These are phyloP conservation scores for Lepidochitona cinerea DNA, from an alignment of 2,888 invertebrate species.

Conservation along the genomic window DNA sequence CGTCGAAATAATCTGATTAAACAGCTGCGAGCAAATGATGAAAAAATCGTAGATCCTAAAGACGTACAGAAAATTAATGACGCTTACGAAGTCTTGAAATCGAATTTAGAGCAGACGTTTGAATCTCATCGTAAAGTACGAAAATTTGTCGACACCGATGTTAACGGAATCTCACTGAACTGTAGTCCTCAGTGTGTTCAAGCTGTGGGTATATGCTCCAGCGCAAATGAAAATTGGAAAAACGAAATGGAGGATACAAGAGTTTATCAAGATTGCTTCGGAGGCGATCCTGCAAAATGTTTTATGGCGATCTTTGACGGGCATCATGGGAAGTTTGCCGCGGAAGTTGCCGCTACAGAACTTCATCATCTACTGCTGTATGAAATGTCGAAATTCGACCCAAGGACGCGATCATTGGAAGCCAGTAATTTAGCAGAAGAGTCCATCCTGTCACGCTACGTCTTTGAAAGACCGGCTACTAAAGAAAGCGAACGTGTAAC, in stretches of 20 bases:
- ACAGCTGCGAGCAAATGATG: conserved; percentile 38
- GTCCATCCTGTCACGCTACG: conserved; percentile 42
- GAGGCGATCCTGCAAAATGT: conserved; percentile 61
- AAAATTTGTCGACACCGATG: conserved; percentile 49
- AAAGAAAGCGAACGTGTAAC: conserved; percentile 45
- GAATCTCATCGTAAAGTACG: conserved; percentile 45
- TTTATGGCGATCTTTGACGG: conserved; percentile 66
- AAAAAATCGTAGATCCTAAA: conserved; percentile 38
- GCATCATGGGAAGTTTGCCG: conserved; percentile 64
- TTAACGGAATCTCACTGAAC: conserved; percentile 52
- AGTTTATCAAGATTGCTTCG: conserved; percentile 65
- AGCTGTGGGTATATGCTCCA: conserved; percentile 57
- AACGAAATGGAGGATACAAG: conserved; percentile 65
- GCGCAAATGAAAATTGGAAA: conserved; percentile 61
- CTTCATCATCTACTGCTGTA: conserved; percentile 61
- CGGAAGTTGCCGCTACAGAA: conserved; percentile 61
- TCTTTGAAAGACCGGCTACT: conserved; percentile 46
- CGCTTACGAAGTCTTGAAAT: conserved; percentile 64
- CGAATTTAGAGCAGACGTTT: conserved; percentile 59
- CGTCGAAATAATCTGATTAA: conserved; percentile 49
- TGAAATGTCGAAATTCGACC: conserved; percentile 66
- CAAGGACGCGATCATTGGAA: conserved; percentile 51
- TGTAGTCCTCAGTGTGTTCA: conserved; percentile 52
- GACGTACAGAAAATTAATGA: conserved; percentile 48
- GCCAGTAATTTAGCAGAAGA: conserved; percentile 47